A percentile compares a stretch with the other conserved stretches of the same genome.
phyloP scores from a whole-genome alignment of 2,797 vertebrate genomes.

The Liasis olivaceus region DNA sequence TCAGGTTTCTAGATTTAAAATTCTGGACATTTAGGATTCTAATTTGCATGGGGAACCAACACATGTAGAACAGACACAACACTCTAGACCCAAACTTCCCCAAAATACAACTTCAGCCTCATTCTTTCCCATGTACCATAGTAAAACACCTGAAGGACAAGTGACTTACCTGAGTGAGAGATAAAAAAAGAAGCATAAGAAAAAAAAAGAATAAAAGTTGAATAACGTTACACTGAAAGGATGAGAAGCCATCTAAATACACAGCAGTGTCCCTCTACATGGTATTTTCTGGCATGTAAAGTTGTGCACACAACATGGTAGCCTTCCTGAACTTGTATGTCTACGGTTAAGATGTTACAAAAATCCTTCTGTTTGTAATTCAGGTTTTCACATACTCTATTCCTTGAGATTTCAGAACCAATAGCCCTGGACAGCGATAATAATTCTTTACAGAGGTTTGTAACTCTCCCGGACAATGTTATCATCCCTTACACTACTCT shows the following conservation, averaged over 20 bases:
- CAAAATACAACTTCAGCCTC: background rate
- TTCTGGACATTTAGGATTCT: background rate
- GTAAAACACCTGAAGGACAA: background rate
- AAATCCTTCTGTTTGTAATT: background rate
- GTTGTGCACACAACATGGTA: background rate
- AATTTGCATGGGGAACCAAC: background rate
- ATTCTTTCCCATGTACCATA: background rate
- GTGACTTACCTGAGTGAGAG: background rate
- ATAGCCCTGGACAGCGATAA: background rate
- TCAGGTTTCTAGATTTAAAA: background rate
- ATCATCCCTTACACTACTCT: background rate
- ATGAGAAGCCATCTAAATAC: background rate
- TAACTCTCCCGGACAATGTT: background rate
- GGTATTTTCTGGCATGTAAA: background rate
- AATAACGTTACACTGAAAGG: background rate
- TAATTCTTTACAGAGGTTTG: background rate
- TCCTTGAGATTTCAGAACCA: background rate
- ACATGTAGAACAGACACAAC: background rate
- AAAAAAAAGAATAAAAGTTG: background rate
- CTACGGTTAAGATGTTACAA: background rate
- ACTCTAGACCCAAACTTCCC: background rate
- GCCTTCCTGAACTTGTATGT: background rate
- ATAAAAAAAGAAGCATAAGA: background rate
- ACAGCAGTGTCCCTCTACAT: background rate
- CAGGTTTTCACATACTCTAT: background rate